phyloP scores from a whole-genome alignment of 2,113 vertebrate species.

The Recurvirostra avosetta region DNA sequence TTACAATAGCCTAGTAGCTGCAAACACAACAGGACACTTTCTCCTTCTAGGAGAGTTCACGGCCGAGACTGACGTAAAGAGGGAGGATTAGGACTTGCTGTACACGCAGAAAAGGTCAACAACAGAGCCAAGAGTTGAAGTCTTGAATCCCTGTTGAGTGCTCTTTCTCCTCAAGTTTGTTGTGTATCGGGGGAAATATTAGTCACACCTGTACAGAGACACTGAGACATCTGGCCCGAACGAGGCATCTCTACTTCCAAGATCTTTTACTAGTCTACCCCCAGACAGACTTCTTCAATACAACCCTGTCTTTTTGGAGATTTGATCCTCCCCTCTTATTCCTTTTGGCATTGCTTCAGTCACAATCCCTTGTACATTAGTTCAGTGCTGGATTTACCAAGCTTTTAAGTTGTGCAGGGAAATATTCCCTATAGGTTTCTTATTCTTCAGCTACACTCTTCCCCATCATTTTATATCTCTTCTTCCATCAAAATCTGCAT shows the following conservation, averaged over 20 bases:
- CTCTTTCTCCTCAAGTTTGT: constrained; percentile 15
- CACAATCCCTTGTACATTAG: constrained; percentile 6
- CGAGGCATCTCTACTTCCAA: not conserved
- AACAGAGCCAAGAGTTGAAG: not conserved
- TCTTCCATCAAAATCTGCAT: constrained; percentile 11
- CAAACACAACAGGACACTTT: not conserved
- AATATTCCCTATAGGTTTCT: constrained; percentile 22
- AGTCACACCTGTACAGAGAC: constrained; percentile 47
- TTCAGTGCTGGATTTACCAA: constrained; percentile 28
- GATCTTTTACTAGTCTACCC: not conserved
- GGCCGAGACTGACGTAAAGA: not conserved
- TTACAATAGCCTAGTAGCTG: not conserved
- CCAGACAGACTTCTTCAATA: constrained; percentile 13
- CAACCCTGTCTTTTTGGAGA: not conserved
- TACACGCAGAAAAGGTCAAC: not conserved
- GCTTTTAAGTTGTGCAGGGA: constrained; percentile 21
- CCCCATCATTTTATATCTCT: constrained; percentile 22
- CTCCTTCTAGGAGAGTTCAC: not conserved
- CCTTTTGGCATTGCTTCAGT: constrained; percentile 56
- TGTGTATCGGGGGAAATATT: constrained; percentile 6
- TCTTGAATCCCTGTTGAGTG: not conserved
- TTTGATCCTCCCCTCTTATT: constrained; percentile 32
- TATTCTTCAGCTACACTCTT: constrained; percentile 4
- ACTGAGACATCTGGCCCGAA: not conserved
- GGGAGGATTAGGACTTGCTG: not conserved